Base-by-base conservation (phyloP, 2,113 vertebrate genomes). In the Nannobrachium achirus region DNA sequence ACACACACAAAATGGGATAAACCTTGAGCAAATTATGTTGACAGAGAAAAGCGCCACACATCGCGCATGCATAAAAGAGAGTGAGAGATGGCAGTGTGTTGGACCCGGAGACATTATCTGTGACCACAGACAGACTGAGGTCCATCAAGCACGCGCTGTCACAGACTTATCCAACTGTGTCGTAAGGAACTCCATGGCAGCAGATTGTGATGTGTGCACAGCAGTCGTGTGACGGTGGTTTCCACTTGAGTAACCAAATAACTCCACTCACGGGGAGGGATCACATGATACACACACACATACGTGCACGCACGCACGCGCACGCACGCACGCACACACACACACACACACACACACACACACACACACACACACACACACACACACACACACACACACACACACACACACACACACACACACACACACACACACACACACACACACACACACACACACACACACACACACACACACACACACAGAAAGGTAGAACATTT, bases 61-160 rank as follows among this genome's bases (percentile, higher is more conserved):
- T 72, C 66, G 50, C 45, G 44, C 62, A 56, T 7, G 33, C 20
- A 41, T 69, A 51, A 66, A 40, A n/a, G n/a, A n/a, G n/a, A 49
- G n/a, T 76, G 18, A 15, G 41, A 69, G 73, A 63, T 38, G 4
- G 25, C 7, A 40, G 11, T 13, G 9, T 20, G 51, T 56, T 19
- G 53, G 51, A 63, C 45, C 53, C 69, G 76, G 39, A 69, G 65
- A 73, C 49, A 73, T 71, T 65, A 71, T 18, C 63, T 56, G 25
- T 45, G 59, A 33, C 11, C 25, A 33, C 33, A 8, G 41, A 55
- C 50, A 0, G 42, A 71, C 4, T n/a, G 25, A 13, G 19, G 55
- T 40, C 59, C 60, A 62, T 53, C 52, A 33, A 48, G 2, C 65
- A 62, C 44, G 7, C 46, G 71, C 40, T 19, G 14, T 63, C 20